Evolutionary conservation across 2,113 vertebrate species (phyloP).

Genomic region (Petromus typicus): DNA sequence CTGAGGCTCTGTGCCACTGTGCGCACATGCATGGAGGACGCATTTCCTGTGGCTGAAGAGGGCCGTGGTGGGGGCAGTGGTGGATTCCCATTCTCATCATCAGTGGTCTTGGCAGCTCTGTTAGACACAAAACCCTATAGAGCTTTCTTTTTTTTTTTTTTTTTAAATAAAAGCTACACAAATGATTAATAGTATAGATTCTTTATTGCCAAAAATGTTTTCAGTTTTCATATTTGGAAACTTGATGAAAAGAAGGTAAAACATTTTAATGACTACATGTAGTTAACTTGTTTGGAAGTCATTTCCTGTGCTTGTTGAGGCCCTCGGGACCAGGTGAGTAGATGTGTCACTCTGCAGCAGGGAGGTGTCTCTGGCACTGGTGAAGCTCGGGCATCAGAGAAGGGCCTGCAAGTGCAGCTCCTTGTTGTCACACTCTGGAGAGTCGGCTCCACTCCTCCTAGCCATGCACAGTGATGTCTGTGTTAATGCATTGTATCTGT

Average conservation of each 20-base stretch:
- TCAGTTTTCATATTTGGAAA: constrained; percentile 8
- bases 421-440: not conserved
- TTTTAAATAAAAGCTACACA: not conserved
- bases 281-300: not conserved
- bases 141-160: not conserved
- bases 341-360: not conserved
- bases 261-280: not conserved
- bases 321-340: accelerated
- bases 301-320: not conserved
- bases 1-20: not conserved
- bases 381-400: not conserved
- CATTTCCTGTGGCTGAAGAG: not conserved
- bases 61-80: not conserved
- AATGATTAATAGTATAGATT: not conserved
- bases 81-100: not conserved
- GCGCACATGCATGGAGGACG: accelerated
- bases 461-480: accelerated
- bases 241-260: not conserved
- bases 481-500: accelerated
- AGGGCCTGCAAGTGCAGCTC: not conserved
- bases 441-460: not conserved
- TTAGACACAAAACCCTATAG: not conserved
- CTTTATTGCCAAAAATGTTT: constrained; percentile 21
- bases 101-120: not conserved
- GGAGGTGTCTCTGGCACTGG: not conserved